Base-by-base conservation (phyloP, 2,888 invertebrate species). In the Mesorhabditis spiculigera region DNA sequence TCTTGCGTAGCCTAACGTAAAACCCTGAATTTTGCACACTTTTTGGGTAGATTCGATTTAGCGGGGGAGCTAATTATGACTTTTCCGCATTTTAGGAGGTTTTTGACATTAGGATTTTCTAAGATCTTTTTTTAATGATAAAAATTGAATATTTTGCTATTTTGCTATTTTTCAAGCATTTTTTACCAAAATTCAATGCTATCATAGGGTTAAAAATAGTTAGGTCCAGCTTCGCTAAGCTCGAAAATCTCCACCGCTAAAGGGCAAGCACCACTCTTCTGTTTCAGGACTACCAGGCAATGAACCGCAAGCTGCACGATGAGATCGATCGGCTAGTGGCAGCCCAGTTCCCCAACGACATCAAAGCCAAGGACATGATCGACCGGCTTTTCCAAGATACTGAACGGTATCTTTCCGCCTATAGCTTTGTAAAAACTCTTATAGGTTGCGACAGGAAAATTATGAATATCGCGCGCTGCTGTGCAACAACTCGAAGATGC, bases 341-440 rank as follows among this genome's bases (percentile, higher is more conserved):
- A 4, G 78, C 75, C 62, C 71, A 73, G 42, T 71, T 64, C 8
- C 58, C 58, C 10, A 50, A 71, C 13, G 65, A 69, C n/a, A 68
- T 70, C 63, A 73, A 75, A 42, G 66, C 75, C 13, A 73, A 74
- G 41, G 62, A 70, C n/a, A 71, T 78, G 5, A 70, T 81, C 16
- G 81, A 81, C 44, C 61, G 76, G 6, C 72, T 78, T 4, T 73
- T 79, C 68, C 78, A 81, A 71, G 81, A 81, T 50, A 78, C 78
- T 66, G 79, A 79, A 16, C 65, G 72, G 76, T 78, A n/a, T 50
- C 8, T 50, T 50, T 50, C 8, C 58, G 58, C 28, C 28, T 28
- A 28, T 3, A 28, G 28, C 58, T 50, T 50, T 50, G n/a, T 1
- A 50, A 50, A 50, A n/a, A 2, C 8, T 50, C 8, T 13, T 50